Evolutionary conservation across 2,888 invertebrate species (phyloP), one percentile per base, ranked within the genome.

Genomic region (Watsonalla cultraria): DNA sequence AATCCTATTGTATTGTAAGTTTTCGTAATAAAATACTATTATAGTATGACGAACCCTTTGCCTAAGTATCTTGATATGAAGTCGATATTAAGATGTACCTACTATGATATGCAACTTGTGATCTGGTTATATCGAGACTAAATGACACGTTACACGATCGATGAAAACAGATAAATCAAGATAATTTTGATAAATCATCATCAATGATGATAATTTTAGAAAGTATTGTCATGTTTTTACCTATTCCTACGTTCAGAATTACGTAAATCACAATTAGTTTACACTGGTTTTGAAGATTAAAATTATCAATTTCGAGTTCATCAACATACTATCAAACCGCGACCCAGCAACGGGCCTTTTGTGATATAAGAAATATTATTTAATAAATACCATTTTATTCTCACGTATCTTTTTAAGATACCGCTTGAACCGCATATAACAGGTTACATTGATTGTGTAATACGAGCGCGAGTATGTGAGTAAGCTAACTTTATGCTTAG

Each of bases 371-470:
- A 49, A 14, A 49, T 14, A 15, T 14, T 48, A 14, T 48, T 14
- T 37, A 35, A 35, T 35, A 49, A 49, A 37, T 9, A 39, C 11
- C 11, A 5, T 49, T 37, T 37, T 7, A n/a, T 15, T 49, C 15
- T 8, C 14, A 49, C 49, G 14, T 37, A 8, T 37, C 49, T 6
- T 11, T 48, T 54, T 54, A 42, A 54, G 50, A 47, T 9, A 49
- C 49, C 49, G 37, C 35, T 14, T 37, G 53, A 39, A 49, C 49
- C 49, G 15, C 35, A 37, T 49, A 54, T 54, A 58, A 62, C 69
- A 70, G 66, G 63, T 70, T 60, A 63, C 54, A 62, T 60, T 52
- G 51, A 61, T 57, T 65, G 49, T 61, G 58, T 62, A 70, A 68
- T 71, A 74, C 60, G 46, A 45, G 60, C 72, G 56, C 52, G 51